phyloP scores from a whole-genome alignment of 1,140 invertebrate genomes.

The Anastrepha ludens region DNA sequence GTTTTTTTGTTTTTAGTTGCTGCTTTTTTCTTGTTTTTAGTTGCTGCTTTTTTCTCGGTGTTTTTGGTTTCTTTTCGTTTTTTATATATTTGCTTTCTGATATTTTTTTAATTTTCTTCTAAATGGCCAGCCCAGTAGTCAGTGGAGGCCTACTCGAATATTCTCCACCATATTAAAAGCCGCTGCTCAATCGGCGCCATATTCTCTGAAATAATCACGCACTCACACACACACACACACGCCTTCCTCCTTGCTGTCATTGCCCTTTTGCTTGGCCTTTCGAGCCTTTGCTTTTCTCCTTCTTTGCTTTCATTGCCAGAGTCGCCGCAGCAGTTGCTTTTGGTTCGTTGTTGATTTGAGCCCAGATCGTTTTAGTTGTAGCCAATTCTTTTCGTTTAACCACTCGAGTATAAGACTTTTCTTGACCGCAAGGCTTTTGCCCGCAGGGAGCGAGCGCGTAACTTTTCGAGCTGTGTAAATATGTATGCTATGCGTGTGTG shows the following conservation, averaged over 20 bases:
- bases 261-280: neutral
- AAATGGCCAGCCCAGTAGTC: no score
- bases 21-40: no score
- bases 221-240: neutral
- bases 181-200: neutral
- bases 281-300: constrained; percentile 2
- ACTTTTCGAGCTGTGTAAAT: no score
- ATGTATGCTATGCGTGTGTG: no score
- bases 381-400: neutral
- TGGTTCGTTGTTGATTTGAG: neutral
- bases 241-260: neutral
- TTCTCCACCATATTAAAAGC: neutral
- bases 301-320: constrained; percentile 12
- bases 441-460: neutral
- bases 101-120: no score
- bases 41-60: no score
- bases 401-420: neutral
- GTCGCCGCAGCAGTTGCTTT: constrained; percentile 16
- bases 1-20: no score
- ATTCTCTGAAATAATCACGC: neutral
- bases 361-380: neutral
- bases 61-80: no score
- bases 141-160: neutral
- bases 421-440: neutral
- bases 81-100: no score